Conservation (phyloP, 1,140 invertebrate genomes). For the Brachionus paranguensis region DNA sequence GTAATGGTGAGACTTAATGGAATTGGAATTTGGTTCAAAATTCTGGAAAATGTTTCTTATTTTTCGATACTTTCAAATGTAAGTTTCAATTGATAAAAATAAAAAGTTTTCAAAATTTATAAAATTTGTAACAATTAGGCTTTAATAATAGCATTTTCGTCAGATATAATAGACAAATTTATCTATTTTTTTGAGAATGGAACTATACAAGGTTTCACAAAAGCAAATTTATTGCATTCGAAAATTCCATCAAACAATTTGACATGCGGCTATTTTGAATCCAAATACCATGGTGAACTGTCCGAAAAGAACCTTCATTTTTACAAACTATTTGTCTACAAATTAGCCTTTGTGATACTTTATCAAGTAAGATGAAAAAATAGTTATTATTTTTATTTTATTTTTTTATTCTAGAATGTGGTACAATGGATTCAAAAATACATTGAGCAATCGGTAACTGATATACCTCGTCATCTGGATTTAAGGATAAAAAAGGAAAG, state of each 20-base stretch:
- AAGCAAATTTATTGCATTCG: not conserved
- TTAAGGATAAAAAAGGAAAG: constrained; percentile 13
- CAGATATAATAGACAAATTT: constrained; percentile 86
- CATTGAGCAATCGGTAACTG: not conserved
- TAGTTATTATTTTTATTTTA: not conserved
- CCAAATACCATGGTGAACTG: not conserved
- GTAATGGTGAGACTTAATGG: constrained; percentile 68
- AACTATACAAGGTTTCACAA: not conserved
- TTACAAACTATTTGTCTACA: not conserved
- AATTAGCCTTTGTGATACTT: not conserved
- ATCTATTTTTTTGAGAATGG: constrained; percentile 64
- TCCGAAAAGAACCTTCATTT: not conserved
- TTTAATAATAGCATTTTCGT: constrained; percentile 97
- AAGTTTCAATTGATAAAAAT: constrained; percentile 61
- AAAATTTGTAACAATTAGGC: constrained; percentile 61
- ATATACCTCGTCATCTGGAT: not conserved
- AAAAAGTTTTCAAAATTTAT: not conserved
- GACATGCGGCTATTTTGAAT: not conserved
- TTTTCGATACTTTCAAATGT: constrained; percentile 51
- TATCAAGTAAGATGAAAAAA: not conserved
- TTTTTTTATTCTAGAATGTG: not conserved
- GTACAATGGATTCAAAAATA: constrained; percentile 23
- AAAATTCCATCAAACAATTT: not conserved
- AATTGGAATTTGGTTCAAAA: constrained; percentile 58
- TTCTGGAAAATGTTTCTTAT: constrained; percentile 12